Evolutionary conservation across 2,113 vertebrate genomes (phyloP).

Genomic region (Tetrao urogallus): DNA sequence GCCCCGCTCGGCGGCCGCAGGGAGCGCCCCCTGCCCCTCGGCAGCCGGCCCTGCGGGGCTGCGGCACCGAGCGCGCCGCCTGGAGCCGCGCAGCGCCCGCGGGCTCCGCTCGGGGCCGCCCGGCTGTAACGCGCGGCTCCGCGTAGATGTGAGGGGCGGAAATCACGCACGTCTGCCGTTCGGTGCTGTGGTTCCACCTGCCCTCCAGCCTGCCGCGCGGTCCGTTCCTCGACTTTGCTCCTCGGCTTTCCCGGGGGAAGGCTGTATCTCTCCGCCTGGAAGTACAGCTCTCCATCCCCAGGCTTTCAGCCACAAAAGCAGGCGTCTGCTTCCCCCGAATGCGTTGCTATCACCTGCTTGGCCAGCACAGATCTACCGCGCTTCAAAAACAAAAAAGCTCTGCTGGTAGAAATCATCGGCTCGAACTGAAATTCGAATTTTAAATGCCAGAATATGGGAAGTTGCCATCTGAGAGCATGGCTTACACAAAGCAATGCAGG

Average conservation of each 20-base stretch:
- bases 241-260: rapidly evolving
- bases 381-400: too few relatives aligned
- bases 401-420: neutral
- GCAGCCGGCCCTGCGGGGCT: neutral
- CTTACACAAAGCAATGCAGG: neutral
- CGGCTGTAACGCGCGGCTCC: neutral
- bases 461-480: neutral
- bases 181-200: neutral
- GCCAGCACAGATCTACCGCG: too few relatives aligned
- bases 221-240: rapidly evolving
- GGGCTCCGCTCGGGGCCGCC: neutral
- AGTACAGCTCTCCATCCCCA: rapidly evolving
- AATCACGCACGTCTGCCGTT: too few relatives aligned
- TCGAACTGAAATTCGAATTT: neutral
- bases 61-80: neutral
- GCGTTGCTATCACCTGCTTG: too few relatives aligned
- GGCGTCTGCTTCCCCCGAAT: too few relatives aligned
- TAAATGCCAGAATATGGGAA: neutral
- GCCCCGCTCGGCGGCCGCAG: neutral
- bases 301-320: neutral
- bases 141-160: too few relatives aligned
- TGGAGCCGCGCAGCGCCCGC: neutral
- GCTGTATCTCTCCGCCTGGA: rapidly evolving
- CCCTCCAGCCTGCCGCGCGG: rapidly evolving
- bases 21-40: too few relatives aligned